Evolutionary conservation across 2,888 invertebrate genomes (phyloP).

Genomic region (Chloroclysta siterata): DNA sequence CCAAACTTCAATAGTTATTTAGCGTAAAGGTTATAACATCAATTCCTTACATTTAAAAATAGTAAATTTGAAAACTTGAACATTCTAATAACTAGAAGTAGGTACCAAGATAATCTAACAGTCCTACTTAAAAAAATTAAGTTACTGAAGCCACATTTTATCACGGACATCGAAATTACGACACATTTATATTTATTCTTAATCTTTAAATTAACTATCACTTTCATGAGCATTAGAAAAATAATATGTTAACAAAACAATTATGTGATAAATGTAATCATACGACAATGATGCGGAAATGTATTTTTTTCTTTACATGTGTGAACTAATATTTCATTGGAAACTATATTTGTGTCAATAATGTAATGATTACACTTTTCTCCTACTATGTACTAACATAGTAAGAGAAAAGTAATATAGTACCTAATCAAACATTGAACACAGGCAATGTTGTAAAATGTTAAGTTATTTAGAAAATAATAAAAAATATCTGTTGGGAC

Average conservation of each 20-base stretch:
- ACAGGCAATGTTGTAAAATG: no score
- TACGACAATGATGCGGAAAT: no score
- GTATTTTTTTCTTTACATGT: no score
- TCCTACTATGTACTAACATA: no score
- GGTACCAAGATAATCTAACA: not conserved
- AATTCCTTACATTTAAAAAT: slow-evolving; percentile 15
- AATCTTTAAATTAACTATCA: slow-evolving; percentile 7
- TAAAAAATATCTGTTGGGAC: no score
- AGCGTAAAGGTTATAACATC: not conserved
- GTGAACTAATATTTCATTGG: no score
- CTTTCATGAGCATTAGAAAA: slow-evolving; percentile 11
- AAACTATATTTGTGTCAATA: not conserved
- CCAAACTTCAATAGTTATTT: slow-evolving; percentile 4
- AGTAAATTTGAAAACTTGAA: slow-evolving; percentile 24
- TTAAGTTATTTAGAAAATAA: no score
- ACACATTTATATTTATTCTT: not conserved
- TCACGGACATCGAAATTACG: slow-evolving; percentile 28
- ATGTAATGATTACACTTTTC: not conserved
- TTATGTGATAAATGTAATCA: not conserved
- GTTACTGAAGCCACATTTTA: slow-evolving; percentile 29
- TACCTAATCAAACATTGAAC: no score
- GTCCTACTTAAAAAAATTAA: not conserved
- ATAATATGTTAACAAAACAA: not conserved
- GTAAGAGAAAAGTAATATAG: no score
- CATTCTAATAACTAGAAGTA: slow-evolving; percentile 20